Conservation (phyloP, 2,888 invertebrate genomes). For the Plagodis dolabraria region DNA sequence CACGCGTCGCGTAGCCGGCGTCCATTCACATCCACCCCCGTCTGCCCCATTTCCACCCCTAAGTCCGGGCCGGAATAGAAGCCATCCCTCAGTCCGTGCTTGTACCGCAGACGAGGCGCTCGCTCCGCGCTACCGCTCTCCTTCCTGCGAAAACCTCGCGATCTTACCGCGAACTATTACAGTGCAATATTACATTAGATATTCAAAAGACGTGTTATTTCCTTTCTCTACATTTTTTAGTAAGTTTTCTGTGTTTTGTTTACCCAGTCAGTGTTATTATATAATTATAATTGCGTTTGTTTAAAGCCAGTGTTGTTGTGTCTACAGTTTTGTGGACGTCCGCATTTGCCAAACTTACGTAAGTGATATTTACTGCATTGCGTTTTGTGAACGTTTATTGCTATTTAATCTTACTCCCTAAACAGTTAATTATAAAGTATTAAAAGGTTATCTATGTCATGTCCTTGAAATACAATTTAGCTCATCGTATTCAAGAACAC, state of each 20-base stretch:
- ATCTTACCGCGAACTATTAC: constrained; percentile 59
- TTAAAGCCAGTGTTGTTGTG: constrained; percentile 55
- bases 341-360: constrained; percentile 75
- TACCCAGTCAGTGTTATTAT: constrained; percentile 39
- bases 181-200: constrained; percentile 21
- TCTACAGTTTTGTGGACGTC: constrained; percentile 50
- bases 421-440: constrained; percentile 2
- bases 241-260: constrained; percentile 32
- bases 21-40: constrained; percentile 57
- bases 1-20: constrained; percentile 49
- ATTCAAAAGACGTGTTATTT: constrained; percentile 43
- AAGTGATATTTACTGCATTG: constrained; percentile 79
- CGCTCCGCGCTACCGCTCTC: constrained; percentile 40
- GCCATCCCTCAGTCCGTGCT: constrained; percentile 60
- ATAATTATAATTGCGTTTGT: constrained; percentile 48
- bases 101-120: constrained; percentile 46
- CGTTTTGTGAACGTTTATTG: constrained; percentile 51
- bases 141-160: constrained; percentile 54
- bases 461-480: too few relatives aligned
- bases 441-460: constrained; percentile 5
- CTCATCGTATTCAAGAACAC: too few relatives aligned
- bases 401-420: background rate
- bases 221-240: constrained; percentile 41
- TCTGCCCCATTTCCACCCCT: constrained; percentile 56
- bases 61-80: constrained; percentile 48